Evolutionary conservation across 2,797 vertebrate genomes (phyloP).

Genomic region (Tangara arthus): DNA sequence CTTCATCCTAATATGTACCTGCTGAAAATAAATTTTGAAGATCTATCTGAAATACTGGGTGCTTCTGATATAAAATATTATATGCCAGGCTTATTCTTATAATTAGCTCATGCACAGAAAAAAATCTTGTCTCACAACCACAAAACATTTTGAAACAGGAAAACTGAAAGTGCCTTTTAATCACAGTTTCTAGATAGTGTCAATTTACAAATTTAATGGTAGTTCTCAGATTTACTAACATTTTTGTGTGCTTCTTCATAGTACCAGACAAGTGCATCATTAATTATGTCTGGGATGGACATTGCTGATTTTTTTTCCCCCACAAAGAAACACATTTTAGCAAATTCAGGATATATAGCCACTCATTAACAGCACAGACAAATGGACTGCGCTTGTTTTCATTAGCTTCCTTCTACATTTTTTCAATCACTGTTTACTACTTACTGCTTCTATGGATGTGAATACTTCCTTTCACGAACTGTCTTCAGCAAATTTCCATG

Average conservation of each 20-base stretch:
- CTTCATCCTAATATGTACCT: not conserved
- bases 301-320: not conserved
- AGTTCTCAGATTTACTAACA: not conserved
- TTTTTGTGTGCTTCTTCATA: not conserved
- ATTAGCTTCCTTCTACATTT: not conserved
- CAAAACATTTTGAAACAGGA: not conserved
- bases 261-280: not conserved
- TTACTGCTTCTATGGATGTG: not conserved
- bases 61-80: not conserved
- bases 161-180: not conserved
- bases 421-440: not conserved
- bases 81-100: not conserved
- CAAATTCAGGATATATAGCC: not conserved
- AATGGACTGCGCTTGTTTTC: not conserved
- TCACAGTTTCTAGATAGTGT: not conserved
- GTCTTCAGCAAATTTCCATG: not conserved
- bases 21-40: not conserved
- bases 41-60: not conserved
- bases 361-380: not conserved
- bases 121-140: not conserved
- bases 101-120: not conserved
- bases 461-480: not conserved
- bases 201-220: not conserved
- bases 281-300: not conserved
- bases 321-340: not conserved